Evolutionary conservation across 2,888 invertebrate genomes (phyloP).

Genomic region (Drosophila emarginata): DNA sequence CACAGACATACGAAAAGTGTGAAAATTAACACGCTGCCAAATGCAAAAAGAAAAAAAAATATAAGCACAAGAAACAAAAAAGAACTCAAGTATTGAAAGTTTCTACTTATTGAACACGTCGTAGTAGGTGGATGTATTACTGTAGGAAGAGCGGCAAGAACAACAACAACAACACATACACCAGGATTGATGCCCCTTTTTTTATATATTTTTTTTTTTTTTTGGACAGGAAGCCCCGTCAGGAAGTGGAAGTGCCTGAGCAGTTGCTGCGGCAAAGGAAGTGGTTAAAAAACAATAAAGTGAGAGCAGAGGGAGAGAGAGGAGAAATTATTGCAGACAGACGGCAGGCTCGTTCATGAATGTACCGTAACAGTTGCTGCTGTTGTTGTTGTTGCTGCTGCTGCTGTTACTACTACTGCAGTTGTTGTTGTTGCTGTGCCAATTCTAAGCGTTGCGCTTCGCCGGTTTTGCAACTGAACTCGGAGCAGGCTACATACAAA

Average conservation of each 20-base stretch:
- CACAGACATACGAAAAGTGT: background rate
- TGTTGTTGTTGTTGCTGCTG: conserved; percentile 23
- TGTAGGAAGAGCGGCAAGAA: background rate
- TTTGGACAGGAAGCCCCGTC: conserved; percentile 59
- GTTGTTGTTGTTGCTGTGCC: conserved; percentile 66
- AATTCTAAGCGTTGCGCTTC: conserved; percentile 77
- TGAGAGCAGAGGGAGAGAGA: conserved; percentile 17
- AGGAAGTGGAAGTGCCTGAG: conserved; percentile 61
- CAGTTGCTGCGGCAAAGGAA: conserved; percentile 59
- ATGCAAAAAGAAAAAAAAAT: background rate
- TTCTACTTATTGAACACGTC: conserved; percentile 9
- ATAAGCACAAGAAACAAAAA: no score
- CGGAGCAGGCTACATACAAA: conserved; percentile 24
- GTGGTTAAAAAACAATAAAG: conserved; percentile 59
- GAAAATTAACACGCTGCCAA: conserved; percentile 11
- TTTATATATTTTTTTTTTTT: background rate
- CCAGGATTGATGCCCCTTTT: conserved; percentile 37
- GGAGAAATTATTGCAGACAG: conserved; percentile 26
- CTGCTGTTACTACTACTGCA: no score
- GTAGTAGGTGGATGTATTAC: conserved; percentile 15
- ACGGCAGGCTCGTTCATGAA: conserved; percentile 15
- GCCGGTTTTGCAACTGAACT: conserved; percentile 70
- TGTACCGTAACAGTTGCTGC: conserved; percentile 64
- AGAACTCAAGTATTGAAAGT: conserved; percentile 2
- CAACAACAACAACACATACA: no score